Base-by-base conservation (phyloP, 1,140 invertebrate species). In the Trachymyrmex septentrionalis region DNA sequence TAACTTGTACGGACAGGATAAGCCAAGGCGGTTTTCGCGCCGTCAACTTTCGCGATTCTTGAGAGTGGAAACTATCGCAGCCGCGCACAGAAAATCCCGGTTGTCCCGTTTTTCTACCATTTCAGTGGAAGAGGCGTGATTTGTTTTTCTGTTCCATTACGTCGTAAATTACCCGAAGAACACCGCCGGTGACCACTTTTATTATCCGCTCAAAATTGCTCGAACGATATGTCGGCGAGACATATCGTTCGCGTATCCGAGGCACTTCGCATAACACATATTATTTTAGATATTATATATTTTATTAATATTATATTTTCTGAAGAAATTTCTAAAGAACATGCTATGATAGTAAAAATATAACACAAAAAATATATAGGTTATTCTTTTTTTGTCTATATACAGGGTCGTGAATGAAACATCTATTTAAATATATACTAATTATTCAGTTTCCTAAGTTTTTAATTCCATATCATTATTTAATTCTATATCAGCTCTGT, bases 21-120 rank as follows among this genome's bases (percentile, higher is more conserved):
- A 85, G 82, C 82, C 73, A 85, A 85, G 50, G 82, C n/a, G 82
- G 63, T 78, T 85, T 77, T 85, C 50, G 38, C 63, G 48, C 73
- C 50, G 82, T n/a, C 27, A 85, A 85, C 82, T 78, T 85, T 85
- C 12, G 72, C 61, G 61, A 76, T 66, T 59, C 61, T 64, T 55
- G 59, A 48, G 59, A 61, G 71, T 63, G 59, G 48, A 85, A 81
- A 81, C 78, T 57, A 81, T 81, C 34, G 34, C 30, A 57, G 64
- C 64, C 71, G 78, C 53, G 21, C 48, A 30, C 64, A 2, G 24
- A 71, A 57, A 50, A 75, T 84, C 44, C 55, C n/a, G 16, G 34
- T 38, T 44, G 30, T 67, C 24, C 30, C 10, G 48, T 48, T 84
- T 76, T 76, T 61, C 16, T 30, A 34, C 14, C 14, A 16, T 34